Evolutionary conservation across 2,888 invertebrate genomes (phyloP), one percentile per base, ranked within the genome.

Genomic region (Graphium colonna): DNA sequence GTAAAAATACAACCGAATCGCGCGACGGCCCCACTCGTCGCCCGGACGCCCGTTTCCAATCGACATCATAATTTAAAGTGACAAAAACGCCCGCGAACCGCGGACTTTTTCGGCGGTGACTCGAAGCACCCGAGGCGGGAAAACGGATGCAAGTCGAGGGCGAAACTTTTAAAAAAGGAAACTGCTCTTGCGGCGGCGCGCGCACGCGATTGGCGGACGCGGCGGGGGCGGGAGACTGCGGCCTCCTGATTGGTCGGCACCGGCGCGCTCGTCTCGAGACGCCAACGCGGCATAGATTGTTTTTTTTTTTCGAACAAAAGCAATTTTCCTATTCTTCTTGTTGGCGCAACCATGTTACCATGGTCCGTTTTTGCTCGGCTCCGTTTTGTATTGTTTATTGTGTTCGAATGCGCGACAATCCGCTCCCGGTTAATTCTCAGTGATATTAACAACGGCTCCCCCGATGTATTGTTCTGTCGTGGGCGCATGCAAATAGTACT

Each of bases 301-400:
- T 45, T 67, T 89, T 87, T 87, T 87, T 52, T 68, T 88, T 87
- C 84, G 83, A 85, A 87, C 85, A 84, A 87, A 86, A 86, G 84
- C 82, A 87, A 89, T 88, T 89, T 89, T 89, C 86, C 89, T 88
- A 89, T 87, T 86, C 83, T 89, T 88, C 86, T 87, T 88, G 85
- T 88, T 89, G 84, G 70, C 68, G 71, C 75, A 76, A 72, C 3
- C 21, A 21, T 71, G 83, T 84, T 84, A 79, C 72, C 79, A 80
- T 82, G 83, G 87, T 85, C 86, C 79, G 86, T 87, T 89, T 86
- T 87, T 86, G 81, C 76, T 77, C 69, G 69, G 70, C 69, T 68
- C 73, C 79, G 82, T 86, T 88, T 86, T 82, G 87, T 86, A 87
- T 89, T 88, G 87, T 88, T 87, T 84, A 84, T 78, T 80, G 83